Evolutionary conservation across 2,797 vertebrate genomes (phyloP).

Genomic region (Paratrypauchen microcephalus): DNA sequence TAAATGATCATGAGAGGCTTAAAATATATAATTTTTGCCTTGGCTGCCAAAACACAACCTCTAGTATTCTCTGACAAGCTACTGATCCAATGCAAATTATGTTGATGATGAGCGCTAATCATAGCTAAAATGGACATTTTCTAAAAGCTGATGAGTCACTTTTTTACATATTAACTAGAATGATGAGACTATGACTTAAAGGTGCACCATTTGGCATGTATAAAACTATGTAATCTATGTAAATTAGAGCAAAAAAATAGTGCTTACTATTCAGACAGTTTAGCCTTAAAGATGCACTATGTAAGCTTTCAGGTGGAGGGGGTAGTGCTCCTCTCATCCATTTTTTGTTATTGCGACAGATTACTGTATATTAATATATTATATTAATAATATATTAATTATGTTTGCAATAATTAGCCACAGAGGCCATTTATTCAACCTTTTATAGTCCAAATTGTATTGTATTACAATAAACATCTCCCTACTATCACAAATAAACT

Average conservation of each 20-base stretch:
- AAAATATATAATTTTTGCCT: slow-evolving; percentile 65
- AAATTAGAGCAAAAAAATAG: background rate
- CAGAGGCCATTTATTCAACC: too few species aligned
- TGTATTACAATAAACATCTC: too few species aligned
- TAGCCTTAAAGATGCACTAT: background rate
- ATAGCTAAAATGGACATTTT: background rate
- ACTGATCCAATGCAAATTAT: background rate
- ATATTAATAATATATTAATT: too few species aligned
- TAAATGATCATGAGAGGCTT: slow-evolving; percentile 69
- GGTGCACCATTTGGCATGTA: too few species aligned
- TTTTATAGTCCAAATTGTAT: too few species aligned
- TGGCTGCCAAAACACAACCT: slow-evolving; percentile 63
- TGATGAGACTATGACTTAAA: too few species aligned
- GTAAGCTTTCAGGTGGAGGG: background rate
- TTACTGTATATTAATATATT: too few species aligned
- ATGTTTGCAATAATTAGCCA: too few species aligned
- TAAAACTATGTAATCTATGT: background rate
- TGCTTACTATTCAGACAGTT: background rate
- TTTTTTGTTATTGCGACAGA: too few species aligned
- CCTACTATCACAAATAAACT: too few species aligned
- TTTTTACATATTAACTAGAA: background rate
- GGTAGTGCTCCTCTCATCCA: background rate
- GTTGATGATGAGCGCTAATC: background rate
- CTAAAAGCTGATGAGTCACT: background rate
- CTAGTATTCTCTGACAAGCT: slow-evolving; percentile 60